Base-by-base conservation (phyloP, 2,888 invertebrate species). In the Apantesis nais region DNA sequence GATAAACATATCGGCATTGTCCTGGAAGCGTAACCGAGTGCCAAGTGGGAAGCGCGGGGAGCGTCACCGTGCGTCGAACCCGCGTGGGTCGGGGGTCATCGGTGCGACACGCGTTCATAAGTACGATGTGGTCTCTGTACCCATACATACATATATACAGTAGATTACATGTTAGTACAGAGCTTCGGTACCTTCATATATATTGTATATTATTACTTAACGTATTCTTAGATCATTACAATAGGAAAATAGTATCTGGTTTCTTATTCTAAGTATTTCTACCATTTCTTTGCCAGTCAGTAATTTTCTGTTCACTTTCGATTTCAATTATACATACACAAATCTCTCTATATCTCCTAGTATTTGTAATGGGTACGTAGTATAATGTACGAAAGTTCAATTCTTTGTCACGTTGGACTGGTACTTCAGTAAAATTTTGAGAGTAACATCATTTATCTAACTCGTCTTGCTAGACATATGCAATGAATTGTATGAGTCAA, bases 71-170 rank as follows among this genome's bases (percentile, higher is more conserved):
- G 80, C 95, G 83, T 90, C 92, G 94, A 94, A 91, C 94, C 87
- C 89, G 92, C 90, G 93, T 92, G 93, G 94, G 94, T 94, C 95
- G 93, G 86, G 93, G 95, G 95, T 94, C 93, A 94, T 88, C 91
- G 87, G 86, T 89, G 92, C 93, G 92, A 91, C 92, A 90, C 85
- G 89, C 92, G 89, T 90, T 92, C 92, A 93, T 94, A 92, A 92
- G 89, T 85, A 90, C 87, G 87, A 85, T 86, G 86, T 81, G 89
- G 64, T 61, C 37, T 62, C 25, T 67, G 89, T 90, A 90, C 89
- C 74, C 78, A 89, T 89, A 89, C 86, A 86, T 75, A 78, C 81
- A 81, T 76, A 77, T 73, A 52, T 37, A 52, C 22, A 60, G 37
- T 68, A 69, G 52, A 65, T 31, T 60, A 72, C 64, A 70, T 72